Evolutionary conservation across 2,113 vertebrate species (phyloP), one percentile per base, ranked within the genome.

Genomic region (Taxidea taxus): DNA sequence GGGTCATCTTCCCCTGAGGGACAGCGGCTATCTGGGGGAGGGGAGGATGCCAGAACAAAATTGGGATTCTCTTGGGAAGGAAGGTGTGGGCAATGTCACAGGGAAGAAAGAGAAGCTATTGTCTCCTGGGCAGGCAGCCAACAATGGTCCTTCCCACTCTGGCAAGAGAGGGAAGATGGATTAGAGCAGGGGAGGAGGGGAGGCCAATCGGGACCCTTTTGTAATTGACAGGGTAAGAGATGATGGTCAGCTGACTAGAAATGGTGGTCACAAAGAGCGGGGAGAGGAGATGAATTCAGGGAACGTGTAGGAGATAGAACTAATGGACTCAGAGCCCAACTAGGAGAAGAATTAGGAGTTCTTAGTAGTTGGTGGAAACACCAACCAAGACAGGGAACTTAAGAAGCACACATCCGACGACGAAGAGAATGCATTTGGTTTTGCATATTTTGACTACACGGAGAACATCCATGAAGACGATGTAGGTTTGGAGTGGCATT

Each of bases 151-250:
- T 31, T 77, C 37, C 34, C 27, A 25, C 58, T 51, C 44, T 34
- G 34, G 21, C 49, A 6, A 14, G 44, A 51, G 7, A 49, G 58
- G n/a, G 72, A 77, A 85, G 56, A 34, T 6, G n/a, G 56, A 14
- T 34, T 62, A 3, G 1, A 34, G 9, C 0, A 0, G 44, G 34
- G 27, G 10, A n/a, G 13, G 8, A 18, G 3, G 29, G 44, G 25
- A 13, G 7, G 11, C 13, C n/a, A 64, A 31, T 1, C 2, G 4
- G n/a, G 58, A 13, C n/a, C 23, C 58, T 66, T 54, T 29, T 10
- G 13, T 93, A 54, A 66, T 11, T n/a, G 72, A 78, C 83, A 66
- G 56, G 42, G 56, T 27, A 78, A 54, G 44, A 27, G 42, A 25
- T 25, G n/a, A 51, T n/a, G 10, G 21, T 37, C 13, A 18, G 6